A percentile compares a stretch with the other conserved stretches of the same genome.
Conservation (phyloP, 2,888 invertebrate genomes). For the Acanthopleura granulata region DNA sequence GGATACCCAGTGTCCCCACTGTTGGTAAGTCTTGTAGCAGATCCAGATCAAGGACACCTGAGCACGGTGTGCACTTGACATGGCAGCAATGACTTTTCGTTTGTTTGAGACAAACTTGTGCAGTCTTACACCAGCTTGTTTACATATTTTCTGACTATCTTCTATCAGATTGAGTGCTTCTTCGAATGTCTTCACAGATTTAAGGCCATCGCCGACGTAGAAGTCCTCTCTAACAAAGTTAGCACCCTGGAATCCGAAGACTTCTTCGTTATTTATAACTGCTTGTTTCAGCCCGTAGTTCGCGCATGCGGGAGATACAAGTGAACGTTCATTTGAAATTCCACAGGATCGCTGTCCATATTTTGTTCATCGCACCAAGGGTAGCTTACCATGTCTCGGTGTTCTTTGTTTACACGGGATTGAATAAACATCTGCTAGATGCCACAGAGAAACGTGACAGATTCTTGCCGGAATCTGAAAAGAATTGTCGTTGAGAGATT, state of each 20-base stretch:
- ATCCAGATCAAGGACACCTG: conserved; percentile 10
- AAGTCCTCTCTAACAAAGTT: conserved; percentile 34
- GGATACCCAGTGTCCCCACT: conserved; percentile 35
- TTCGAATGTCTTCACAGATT: conserved; percentile 22
- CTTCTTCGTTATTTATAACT: conserved; percentile 19
- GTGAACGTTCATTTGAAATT: conserved; percentile 33
- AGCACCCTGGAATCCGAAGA: conserved; percentile 24
- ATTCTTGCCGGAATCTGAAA: conserved; percentile 31
- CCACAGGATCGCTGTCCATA: conserved; percentile 1
- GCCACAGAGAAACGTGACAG: conserved; percentile 32
- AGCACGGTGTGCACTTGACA: conserved; percentile 31
- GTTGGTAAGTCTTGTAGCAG: conserved; percentile 13
- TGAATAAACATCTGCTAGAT: conserved; percentile 33
- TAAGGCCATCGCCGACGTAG: conserved; percentile 40
- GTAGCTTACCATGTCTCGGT: conserved; percentile 33
- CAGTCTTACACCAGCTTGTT: conserved; percentile 31
- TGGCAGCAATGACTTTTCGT: conserved; percentile 27
- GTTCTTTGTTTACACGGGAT: conserved; percentile 19
- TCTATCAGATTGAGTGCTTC: conserved; percentile 30
- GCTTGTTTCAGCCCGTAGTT: conserved; percentile 30
- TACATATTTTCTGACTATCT: conserved; percentile 28
- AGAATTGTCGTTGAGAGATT: conserved; percentile 27
- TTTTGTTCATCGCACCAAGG: conserved; percentile 27
- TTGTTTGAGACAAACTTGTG: conserved; percentile 41
- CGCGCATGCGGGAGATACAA: conserved; percentile 34